These are phyloP conservation scores for Noctua comes DNA, from an alignment of 2,888 invertebrate genomes.

Conservation along the genomic window DNA sequence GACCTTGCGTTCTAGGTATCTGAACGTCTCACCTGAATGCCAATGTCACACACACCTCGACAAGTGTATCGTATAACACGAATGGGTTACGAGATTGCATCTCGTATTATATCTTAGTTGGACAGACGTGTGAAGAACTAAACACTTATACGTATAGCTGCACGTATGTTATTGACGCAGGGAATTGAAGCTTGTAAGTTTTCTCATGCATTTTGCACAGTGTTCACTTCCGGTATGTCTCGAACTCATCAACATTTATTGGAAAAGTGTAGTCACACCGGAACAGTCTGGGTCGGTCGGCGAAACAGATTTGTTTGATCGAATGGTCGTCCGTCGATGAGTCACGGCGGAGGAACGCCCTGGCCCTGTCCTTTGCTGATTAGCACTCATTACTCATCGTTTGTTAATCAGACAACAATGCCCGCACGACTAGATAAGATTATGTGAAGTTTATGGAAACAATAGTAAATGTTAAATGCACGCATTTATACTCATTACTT, in stretches of 20 bases:
- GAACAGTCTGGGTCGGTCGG: constrained; percentile 74
- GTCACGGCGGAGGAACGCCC: constrained; percentile 85
- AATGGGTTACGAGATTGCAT: constrained; percentile 66
- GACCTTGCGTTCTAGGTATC: constrained; percentile 82
- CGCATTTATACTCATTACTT: constrained; percentile 17
- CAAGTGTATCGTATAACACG: constrained; percentile 68
- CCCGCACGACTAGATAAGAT: constrained; percentile 74
- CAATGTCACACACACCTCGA: constrained; percentile 79
- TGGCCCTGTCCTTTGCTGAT: constrained; percentile 83
- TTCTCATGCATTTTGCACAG: constrained; percentile 71
- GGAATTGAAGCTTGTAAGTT: constrained; percentile 56
- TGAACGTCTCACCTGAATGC: constrained; percentile 85
- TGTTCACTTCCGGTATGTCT: constrained; percentile 69
- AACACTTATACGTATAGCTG: constrained; percentile 36
- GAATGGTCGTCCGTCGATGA: constrained; percentile 71
- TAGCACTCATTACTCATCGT: constrained; percentile 85
- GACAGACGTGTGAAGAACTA: constrained; percentile 49
- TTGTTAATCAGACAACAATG: constrained; percentile 79
- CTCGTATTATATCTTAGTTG: constrained; percentile 48
- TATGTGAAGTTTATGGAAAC: constrained; percentile 65
- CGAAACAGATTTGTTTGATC: constrained; percentile 73
- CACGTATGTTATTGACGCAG: constrained; percentile 57
- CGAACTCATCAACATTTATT: constrained; percentile 61
- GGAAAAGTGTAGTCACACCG: constrained; percentile 73
- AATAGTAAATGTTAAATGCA: constrained; percentile 59